A percentile compares a stretch with the other conserved stretches of the same genome.
Evolutionary conservation across 2,113 vertebrate genomes (phyloP).

Genomic region (Heterocephalus glaber): DNA sequence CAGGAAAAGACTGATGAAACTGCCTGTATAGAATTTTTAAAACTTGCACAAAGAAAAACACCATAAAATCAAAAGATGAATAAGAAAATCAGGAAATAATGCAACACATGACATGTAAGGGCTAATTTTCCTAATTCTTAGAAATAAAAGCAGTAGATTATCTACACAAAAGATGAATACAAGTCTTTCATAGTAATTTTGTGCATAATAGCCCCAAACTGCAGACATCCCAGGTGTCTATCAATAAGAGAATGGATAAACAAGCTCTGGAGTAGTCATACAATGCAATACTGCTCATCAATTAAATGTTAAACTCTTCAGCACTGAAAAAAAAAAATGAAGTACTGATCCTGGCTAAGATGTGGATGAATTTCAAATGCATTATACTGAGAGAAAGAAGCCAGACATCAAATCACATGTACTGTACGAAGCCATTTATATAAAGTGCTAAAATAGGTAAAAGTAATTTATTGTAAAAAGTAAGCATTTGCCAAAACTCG

Average conservation of each 20-base stretch:
- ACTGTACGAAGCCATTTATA: neutral
- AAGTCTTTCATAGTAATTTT: neutral
- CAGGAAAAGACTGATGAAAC: neutral
- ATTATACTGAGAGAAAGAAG: neutral
- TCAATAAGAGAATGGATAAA: neutral
- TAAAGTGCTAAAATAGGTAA: neutral
- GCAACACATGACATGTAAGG: neutral
- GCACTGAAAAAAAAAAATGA: neutral
- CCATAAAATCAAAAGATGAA: slow-evolving; percentile 13
- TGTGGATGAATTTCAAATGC: neutral
- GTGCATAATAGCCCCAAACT: neutral
- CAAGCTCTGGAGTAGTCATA: neutral
- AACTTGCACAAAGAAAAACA: slow-evolving; percentile 26
- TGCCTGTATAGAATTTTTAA: neutral
- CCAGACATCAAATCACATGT: neutral
- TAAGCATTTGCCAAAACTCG: neutral
- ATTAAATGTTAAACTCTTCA: neutral
- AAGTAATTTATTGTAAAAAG: neutral
- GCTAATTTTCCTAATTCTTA: slow-evolving; percentile 13
- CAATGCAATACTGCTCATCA: neutral
- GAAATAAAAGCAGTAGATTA: neutral
- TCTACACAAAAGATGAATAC: neutral
- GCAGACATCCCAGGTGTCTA: neutral
- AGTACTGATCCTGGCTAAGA: neutral
- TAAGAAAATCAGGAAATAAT: neutral